Base-by-base conservation (phyloP, 2,113 vertebrate genomes). In the Syngnathus typhle region DNA sequence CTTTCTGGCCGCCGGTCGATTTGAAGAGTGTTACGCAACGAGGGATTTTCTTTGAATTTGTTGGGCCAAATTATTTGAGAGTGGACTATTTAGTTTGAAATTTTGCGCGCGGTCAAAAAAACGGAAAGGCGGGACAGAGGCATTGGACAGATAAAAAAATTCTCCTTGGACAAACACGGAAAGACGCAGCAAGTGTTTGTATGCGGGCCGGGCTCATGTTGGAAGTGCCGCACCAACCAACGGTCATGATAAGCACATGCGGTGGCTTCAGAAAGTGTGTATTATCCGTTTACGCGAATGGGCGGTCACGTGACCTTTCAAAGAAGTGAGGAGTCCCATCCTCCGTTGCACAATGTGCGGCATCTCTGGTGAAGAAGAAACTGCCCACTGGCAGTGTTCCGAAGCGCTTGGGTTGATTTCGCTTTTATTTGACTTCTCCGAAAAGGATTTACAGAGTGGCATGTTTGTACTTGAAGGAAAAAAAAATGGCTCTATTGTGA, bases 61-160 rank as follows among this genome's bases (percentile, higher is more conserved):
- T 75, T 74, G 68, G n/a, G 76, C 60, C 69, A 47, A 5, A 76
- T 76, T 72, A 67, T 81, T 83, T 77, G 71, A 68, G 74, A 72
- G n/a, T 23, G 4, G 3, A 0, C 37, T 88, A 88, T 89, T 88
- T 89, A 88, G 88, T 87, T 81, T 4, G 67, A 67, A 69, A 47
- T 37, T 27, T 37, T 10, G 70, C 68, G 77, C 66, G 72, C 59
- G 67, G 68, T 54, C 43, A n/a, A 64, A 59, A 59, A 46, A 36
- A 68, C 71, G 56, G 62, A 80, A 75, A 65, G 75, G 76, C 76
- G 73, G 76, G 70, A 80, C 78, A 74, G 69, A 80, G 73, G 78
- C 65, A 32, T 75, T 75, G 23, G 58, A 72, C 54, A 32, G 27
- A 32, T 3, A 66, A 60, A 69, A 46, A 60, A 59, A 18, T 67